phyloP scores from a whole-genome alignment of 2,888 invertebrate genomes.

The Lingula anatina region DNA sequence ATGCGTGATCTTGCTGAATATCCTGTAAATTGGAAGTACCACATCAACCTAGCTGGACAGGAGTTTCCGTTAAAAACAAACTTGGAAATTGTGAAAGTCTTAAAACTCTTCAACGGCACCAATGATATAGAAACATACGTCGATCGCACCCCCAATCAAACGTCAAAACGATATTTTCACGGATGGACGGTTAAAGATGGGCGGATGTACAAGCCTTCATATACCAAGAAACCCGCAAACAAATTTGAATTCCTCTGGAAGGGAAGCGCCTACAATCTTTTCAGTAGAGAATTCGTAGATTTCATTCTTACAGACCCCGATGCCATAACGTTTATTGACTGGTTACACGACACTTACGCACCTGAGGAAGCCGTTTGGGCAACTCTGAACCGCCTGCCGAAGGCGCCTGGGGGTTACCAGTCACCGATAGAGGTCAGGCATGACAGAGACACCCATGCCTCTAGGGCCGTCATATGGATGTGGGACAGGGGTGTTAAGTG shows the following conservation, averaged over 20 bases:
- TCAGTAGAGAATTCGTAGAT: conserved; percentile 32
- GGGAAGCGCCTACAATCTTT: conserved; percentile 40
- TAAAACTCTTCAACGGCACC: conserved; percentile 10
- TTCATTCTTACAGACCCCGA: conserved; percentile 27
- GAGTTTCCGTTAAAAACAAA: conserved; percentile 16
- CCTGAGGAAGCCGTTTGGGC: conserved; percentile 48
- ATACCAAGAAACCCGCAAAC: too few relatives aligned
- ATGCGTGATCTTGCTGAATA: conserved; percentile 7
- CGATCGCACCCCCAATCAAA: too few relatives aligned
- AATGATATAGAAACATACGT: too few relatives aligned
- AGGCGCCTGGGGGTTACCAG: conserved; percentile 30
- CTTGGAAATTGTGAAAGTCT: conserved; percentile 9
- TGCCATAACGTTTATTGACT: conserved; percentile 25
- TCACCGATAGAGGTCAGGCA: conserved; percentile 16
- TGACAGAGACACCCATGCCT: conserved; percentile 16
- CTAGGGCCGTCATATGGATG: conserved; percentile 24
- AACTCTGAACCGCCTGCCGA: conserved; percentile 30
- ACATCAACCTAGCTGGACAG: conserved; percentile 4
- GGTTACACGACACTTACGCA: conserved; percentile 37
- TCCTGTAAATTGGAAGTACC: conserved; percentile 10
- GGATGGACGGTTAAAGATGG: too few relatives aligned
- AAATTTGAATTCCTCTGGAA: too few relatives aligned
- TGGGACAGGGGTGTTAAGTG: conserved; percentile 16
- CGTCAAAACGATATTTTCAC: too few relatives aligned
- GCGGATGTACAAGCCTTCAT: too few relatives aligned